These are phyloP conservation scores for Galaxea fascicularis DNA, from an alignment of 92 coral and sea anemone species.

Conservation along the genomic window DNA sequence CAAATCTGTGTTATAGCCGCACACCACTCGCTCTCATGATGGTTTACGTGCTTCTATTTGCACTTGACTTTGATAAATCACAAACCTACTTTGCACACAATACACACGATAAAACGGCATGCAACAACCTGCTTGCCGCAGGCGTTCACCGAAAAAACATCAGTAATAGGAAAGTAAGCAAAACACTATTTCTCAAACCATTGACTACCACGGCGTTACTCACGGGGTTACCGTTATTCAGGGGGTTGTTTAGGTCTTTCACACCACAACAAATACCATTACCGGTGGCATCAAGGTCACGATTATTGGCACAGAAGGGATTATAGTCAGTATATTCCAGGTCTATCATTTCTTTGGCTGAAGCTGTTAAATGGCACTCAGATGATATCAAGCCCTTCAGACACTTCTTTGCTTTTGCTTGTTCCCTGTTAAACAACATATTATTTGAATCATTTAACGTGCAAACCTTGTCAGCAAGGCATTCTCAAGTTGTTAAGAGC, in stretches of 20 bases:
- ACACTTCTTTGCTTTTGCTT: constrained; percentile 34
- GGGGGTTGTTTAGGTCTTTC: neutral
- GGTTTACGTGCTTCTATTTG: no score
- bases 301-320: constrained; percentile 33
- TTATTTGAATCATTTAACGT: no score
- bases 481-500: no score
- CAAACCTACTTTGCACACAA: no score
- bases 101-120: neutral
- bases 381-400: constrained; percentile 3
- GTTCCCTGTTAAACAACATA: constrained; percentile 7
- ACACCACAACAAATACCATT: neutral
- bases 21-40: no score
- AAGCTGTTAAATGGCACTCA: constrained; percentile 12
- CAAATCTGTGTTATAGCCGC: no score
- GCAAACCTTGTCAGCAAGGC: neutral
- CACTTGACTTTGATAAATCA: no score
- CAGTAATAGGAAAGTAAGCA: neutral
- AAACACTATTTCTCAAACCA: neutral
- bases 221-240: neutral
- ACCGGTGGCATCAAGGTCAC: constrained; percentile 34
- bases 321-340: constrained; percentile 22
- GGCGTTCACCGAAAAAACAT: neutral
- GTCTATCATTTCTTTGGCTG: neutral
- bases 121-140: neutral
- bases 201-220: neutral